Percentiles rank a stretch among this genome's conserved stretches.
Evolutionary conservation across 2,113 vertebrate genomes (phyloP).

Genomic region (Campylomormyrus tamandua): DNA sequence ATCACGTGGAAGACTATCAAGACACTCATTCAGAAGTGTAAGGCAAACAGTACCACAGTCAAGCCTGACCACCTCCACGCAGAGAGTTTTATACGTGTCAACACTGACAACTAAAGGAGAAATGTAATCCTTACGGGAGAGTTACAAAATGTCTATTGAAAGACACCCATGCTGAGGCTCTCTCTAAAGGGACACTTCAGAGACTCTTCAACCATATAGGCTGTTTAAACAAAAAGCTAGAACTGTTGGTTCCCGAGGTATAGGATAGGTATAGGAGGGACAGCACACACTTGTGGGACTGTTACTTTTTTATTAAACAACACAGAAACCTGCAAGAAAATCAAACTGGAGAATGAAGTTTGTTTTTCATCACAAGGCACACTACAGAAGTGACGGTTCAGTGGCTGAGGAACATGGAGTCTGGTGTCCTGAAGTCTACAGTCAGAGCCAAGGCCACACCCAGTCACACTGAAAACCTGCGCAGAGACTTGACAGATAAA

Average conservation of each 20-base stretch:
- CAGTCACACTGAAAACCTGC: background rate
- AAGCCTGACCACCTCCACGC: background rate
- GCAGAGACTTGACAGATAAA: background rate
- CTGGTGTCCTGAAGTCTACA: background rate
- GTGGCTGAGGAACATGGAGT: background rate
- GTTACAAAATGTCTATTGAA: too few relatives aligned
- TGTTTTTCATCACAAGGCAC: background rate
- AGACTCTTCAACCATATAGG: too few relatives aligned
- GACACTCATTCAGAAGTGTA: background rate
- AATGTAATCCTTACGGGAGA: too few relatives aligned
- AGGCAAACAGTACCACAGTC: background rate
- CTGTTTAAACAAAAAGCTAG: too few relatives aligned
- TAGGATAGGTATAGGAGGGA: too few relatives aligned
- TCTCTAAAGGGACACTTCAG: too few relatives aligned
- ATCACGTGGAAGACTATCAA: background rate
- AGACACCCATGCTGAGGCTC: too few relatives aligned
- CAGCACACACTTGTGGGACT: too few relatives aligned
- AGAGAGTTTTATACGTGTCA: background rate
- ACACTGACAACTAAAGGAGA: background rate
- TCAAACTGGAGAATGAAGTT: background rate
- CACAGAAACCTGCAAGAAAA: background rate
- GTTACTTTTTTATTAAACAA: too few relatives aligned
- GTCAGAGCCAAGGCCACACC: background rate
- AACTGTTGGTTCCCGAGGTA: too few relatives aligned
- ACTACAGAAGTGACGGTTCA: too few relatives aligned